phyloP scores from a whole-genome alignment of 2,113 vertebrate genomes.

The Plecotus auritus region DNA sequence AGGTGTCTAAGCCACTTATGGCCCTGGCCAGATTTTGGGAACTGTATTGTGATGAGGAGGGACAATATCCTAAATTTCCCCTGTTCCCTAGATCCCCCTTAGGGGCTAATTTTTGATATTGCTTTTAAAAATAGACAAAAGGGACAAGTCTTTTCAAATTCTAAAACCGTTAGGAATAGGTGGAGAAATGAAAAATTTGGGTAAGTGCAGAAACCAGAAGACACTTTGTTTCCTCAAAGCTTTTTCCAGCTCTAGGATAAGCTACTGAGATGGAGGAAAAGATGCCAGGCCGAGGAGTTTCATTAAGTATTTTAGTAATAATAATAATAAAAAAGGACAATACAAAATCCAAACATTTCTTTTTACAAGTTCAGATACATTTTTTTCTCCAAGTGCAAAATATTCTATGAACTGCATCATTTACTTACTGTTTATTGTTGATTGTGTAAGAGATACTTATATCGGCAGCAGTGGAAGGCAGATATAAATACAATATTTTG shows the following conservation, averaged over 20 bases:
- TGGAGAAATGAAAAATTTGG: background rate
- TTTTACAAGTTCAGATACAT: slow-evolving; percentile 97
- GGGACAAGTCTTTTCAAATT: background rate
- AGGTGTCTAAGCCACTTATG: background rate
- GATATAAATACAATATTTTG: slow-evolving; percentile 76
- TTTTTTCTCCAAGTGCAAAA: slow-evolving; percentile 96
- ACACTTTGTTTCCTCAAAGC: background rate
- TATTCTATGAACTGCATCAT: slow-evolving; percentile 91
- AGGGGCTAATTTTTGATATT: background rate
- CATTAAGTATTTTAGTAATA: slow-evolving; percentile 84
- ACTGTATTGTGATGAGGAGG: background rate
- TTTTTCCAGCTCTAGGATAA: slow-evolving; percentile 4
- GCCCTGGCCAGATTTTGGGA: background rate
- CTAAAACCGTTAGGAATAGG: slow-evolving; percentile 14
- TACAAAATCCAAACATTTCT: slow-evolving; percentile 98
- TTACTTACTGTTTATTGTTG: slow-evolving; percentile 69
- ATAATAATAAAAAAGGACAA: slow-evolving; percentile 88
- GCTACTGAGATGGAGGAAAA: background rate
- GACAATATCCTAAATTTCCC: background rate
- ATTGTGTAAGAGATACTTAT: slow-evolving; percentile 67
- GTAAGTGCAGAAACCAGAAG: background rate
- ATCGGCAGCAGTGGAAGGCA: slow-evolving; percentile 74
- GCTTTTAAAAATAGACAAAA: slow-evolving; percentile 32
- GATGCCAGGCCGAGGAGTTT: slow-evolving; percentile 76
- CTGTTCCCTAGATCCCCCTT: background rate